Evolutionary conservation across 2,113 vertebrate genomes (phyloP).

Genomic region (Tychaedon coryphoeus): DNA sequence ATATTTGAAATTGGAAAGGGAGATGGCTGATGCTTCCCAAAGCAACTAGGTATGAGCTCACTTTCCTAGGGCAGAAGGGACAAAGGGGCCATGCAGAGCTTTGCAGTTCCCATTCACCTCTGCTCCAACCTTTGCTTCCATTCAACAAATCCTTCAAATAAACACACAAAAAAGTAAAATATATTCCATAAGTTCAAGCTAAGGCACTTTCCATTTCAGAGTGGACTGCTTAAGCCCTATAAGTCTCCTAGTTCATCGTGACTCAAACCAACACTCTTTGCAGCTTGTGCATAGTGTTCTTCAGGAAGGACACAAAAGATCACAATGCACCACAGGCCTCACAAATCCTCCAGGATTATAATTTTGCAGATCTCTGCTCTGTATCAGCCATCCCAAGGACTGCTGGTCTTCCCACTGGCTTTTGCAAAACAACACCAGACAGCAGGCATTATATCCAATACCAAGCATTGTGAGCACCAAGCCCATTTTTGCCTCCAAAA

Average conservation of each 20-base stretch:
- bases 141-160: background rate
- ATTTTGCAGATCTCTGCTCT: background rate
- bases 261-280: background rate
- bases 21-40: background rate
- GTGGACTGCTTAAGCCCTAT: background rate
- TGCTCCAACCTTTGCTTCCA: background rate
- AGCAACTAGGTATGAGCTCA: rapidly evolving
- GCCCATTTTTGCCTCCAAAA: background rate
- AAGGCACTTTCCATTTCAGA: background rate
- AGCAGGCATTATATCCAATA: background rate
- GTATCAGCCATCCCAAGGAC: background rate
- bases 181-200: background rate
- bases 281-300: background rate
- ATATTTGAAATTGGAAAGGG: background rate
- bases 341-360: background rate
- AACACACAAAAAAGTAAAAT: background rate
- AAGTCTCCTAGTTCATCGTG: background rate
- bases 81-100: background rate
- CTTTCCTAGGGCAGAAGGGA: background rate
- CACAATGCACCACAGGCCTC: background rate
- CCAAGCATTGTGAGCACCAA: background rate
- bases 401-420: background rate
- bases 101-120: background rate
- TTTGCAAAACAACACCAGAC: background rate
- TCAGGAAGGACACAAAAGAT: background rate